Base-by-base conservation (phyloP, 2,797 vertebrate species). In the Scarus forsteni region DNA sequence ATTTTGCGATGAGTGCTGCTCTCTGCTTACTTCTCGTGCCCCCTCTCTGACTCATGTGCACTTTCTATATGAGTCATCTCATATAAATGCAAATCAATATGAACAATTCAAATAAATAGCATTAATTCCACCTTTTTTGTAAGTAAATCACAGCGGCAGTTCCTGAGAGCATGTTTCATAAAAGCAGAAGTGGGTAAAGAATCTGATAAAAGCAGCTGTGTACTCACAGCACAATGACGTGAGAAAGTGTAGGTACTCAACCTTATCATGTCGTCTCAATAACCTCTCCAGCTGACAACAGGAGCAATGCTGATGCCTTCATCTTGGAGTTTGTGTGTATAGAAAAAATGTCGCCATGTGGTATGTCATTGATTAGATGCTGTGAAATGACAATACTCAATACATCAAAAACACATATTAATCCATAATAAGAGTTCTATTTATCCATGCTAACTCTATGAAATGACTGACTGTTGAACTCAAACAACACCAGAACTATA, bases 381-480 rank as follows among this genome's bases (percentile, higher is more conserved):
- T 46, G 45, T 46, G 15, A 54, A 45, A 60, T 8, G 48, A 18
- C 35, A 57, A 66, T 38, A 61, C 14, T 60, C 38, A 40, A 39
- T 19, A 1, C 27, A 39, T 62, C 2, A 49, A 34, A 61, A 48
- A 50, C 13, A 42, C 27, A 34, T 6, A 39, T 39, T 2, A 27
- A 27, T 27, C 27, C 2, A 27, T 27, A 27, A 27, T 27, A 27
- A 27, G 27, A 27, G 27, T 27, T 27, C 2, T 27, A 27, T 2
- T 27, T 27, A 27, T 27, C 27, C 27, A 27, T 27, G 27, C 27
- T 4, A 27, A 27, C 27, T 27, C 27, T 27, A 27, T 27, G 27
- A 27, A 27, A 27, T 27, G 27, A 27, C 27, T 27, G 27, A 27
- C 27, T 27, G 27, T 27, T 27, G 27, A 27, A 27, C 27, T 27